Evolutionary conservation across 2,888 invertebrate genomes (phyloP), one percentile per base, ranked within the genome.

Genomic region (Lasioglossum lativentre): DNA sequence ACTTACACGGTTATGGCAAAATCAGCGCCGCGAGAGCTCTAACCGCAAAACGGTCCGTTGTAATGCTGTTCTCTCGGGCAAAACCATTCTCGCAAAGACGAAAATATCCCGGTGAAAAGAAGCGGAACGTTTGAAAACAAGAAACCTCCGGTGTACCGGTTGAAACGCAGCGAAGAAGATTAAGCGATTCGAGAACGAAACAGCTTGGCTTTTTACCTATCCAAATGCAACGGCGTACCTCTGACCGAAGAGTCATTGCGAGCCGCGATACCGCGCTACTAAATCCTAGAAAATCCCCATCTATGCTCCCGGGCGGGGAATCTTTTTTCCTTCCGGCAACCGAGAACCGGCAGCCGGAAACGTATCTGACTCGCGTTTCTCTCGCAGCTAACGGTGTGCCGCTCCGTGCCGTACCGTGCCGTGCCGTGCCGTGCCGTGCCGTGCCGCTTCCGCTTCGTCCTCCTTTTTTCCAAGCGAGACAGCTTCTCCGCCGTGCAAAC

Each of bases 201-300:
- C 56, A 47, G 76, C 70, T 56, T 27, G 52, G 56, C n/a, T 59
- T 19, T 71, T 27, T 27, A 5, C 16, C 45, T 38, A 10, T 34
- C 40, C 70, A 30, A 30, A 40, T n/a, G 40, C 68, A 75, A 68
- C 52, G 42, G 59, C 71, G 27, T 16, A 23, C n/a, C 80, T 45
- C 45, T 38, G 70, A 66, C 42, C 42, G 38, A 76, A 71, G 76
- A 76, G 45, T 80, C 76, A 76, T 76, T 59, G 90, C 84, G 70
- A 82, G 82, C 83, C 82, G 87, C 80, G 90, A 90, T 90, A 88
- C 81, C 81, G 63, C 72, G 84, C 82, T 83, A 47, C 59, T 71
- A 76, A 63, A 80, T 80, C 38, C 70, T 47, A 23, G 77, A 75
- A 82, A 80, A 73, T 75, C 80, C 59, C 75, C 76, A 27, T 80